Percentiles rank a stretch among this genome's conserved stretches.
phyloP scores from a whole-genome alignment of 2,888 invertebrate species.

The Cerastoderma edule region DNA sequence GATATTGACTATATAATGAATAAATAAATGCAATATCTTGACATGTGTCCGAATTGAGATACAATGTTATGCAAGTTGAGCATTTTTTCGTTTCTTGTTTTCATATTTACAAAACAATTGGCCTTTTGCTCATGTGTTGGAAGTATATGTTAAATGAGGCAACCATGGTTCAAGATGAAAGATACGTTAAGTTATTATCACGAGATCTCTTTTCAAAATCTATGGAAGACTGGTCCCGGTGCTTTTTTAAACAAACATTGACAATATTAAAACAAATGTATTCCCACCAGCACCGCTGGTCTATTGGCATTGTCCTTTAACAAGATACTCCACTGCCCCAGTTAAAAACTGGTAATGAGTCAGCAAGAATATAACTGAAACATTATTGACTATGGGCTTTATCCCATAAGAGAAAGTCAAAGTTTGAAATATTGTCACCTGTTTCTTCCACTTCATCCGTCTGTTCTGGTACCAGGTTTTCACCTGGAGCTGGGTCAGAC shows the following conservation, averaged over 20 bases:
- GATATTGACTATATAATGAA: neutral
- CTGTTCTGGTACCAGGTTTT: constrained; percentile 85
- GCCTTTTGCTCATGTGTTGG: no score
- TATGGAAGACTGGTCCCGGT: no score
- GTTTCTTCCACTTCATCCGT: constrained; percentile 85
- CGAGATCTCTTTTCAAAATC: no score
- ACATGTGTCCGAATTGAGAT: neutral
- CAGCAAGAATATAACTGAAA: neutral
- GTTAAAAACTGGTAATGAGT: neutral
- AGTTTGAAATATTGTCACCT: constrained; percentile 71
- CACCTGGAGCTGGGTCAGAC: constrained; percentile 84
- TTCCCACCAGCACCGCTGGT: neutral
- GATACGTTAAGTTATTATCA: no score
- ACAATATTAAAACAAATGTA: neutral
- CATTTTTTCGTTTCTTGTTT: neutral
- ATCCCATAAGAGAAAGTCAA: no score
- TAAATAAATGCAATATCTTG: neutral
- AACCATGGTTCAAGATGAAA: no score
- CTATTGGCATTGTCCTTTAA: neutral
- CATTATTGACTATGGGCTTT: neutral
- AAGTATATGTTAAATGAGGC: no score
- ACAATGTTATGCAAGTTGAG: neutral
- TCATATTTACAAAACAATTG: no score
- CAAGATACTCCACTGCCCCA: neutral
- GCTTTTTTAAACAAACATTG: no score